Evolutionary conservation across 1,140 invertebrate genomes (phyloP), one percentile per base, ranked within the genome.

Genomic region (Fopius arisanus): DNA sequence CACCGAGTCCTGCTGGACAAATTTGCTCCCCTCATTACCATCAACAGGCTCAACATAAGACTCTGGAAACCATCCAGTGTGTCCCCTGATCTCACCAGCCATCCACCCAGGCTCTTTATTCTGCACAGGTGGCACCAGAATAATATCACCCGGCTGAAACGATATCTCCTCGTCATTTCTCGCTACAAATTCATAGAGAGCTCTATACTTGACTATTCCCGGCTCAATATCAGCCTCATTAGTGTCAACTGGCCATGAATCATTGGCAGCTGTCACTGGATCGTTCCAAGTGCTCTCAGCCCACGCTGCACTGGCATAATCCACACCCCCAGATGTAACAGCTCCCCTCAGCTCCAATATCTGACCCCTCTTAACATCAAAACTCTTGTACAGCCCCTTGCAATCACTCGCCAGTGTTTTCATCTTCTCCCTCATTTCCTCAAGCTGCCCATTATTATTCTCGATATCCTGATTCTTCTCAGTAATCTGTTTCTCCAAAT

Each of bases 11-110:
- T 88, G 87, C 70, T 87, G 85, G 66, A 83, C 41, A 43, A 88
- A 88, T 70, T 78, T 78, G 43, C 74, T 75, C 16, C 73, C 75
- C 41, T 65, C 69, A 63, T 74, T 69, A 43, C 72, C 84, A 75
- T 92, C 92, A n/a, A 96, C 85, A 29, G 92, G 91, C 82, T 98
- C 96, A 12, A 97, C 97, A 86, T 99, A 99, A 4, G 96, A 96
- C 87, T 98, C 96, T 3, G 98, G 98, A 88, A 99, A 99, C 96
- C 97, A 99, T n/a, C 98, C 97, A 5, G 92, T 94, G 75, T 94
- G 92, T 21, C 95, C 95, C 81, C 94, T 90, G 29, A 96, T 91
- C 82, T 96, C 95, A 3, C 98, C 98, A 76, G 96, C 95, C 76
- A 97, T 89, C 98, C 98, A 99, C n/a, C 97, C 98, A 9, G 97